A percentile compares a stretch with the other conserved stretches of the same genome.
Evolutionary conservation across 2,888 invertebrate species (phyloP).

Genomic region (Mythimna vitellina): DNA sequence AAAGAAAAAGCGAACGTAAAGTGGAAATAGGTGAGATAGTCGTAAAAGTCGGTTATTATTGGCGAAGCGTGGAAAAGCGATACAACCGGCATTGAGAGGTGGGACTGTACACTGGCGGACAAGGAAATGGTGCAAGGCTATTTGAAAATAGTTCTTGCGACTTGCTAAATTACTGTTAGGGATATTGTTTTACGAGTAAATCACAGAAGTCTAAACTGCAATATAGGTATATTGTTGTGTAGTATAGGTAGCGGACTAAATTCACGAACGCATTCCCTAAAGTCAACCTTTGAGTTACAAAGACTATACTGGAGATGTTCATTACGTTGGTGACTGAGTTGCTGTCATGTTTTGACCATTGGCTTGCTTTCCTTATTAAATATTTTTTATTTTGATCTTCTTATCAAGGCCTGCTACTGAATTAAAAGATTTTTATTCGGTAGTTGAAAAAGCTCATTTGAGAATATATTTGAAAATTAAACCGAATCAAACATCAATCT

Average conservation of each 20-base stretch:
- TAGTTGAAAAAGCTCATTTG: not conserved
- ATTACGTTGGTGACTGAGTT: not conserved
- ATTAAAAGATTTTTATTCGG: not conserved
- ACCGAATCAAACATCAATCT: not conserved
- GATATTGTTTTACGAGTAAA: not conserved
- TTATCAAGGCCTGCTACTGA: not conserved
- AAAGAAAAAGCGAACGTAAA: slow-evolving; percentile 51
- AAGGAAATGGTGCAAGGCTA: not conserved
- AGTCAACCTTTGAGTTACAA: not conserved
- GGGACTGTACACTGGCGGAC: slow-evolving; percentile 40
- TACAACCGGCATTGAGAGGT: slow-evolving; percentile 59
- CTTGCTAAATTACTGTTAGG: not conserved
- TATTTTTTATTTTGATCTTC: not conserved
- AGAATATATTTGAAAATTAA: not conserved
- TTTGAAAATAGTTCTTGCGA: not conserved
- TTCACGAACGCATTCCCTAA: not conserved
- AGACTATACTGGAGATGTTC: not conserved
- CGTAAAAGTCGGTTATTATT: slow-evolving; percentile 68
- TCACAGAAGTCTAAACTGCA: not conserved
- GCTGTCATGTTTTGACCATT: too few species aligned
- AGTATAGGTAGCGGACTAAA: not conserved
- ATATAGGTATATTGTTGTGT: too few species aligned
- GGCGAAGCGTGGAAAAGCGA: slow-evolving; percentile 52
- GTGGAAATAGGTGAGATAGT: slow-evolving; percentile 65
- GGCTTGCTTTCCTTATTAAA: not conserved